Percentiles rank a stretch among this genome's conserved stretches.
These are phyloP conservation scores for Pomatorhinus ruficollis DNA, from an alignment of 2,113 vertebrate species.

Conservation along the genomic window DNA sequence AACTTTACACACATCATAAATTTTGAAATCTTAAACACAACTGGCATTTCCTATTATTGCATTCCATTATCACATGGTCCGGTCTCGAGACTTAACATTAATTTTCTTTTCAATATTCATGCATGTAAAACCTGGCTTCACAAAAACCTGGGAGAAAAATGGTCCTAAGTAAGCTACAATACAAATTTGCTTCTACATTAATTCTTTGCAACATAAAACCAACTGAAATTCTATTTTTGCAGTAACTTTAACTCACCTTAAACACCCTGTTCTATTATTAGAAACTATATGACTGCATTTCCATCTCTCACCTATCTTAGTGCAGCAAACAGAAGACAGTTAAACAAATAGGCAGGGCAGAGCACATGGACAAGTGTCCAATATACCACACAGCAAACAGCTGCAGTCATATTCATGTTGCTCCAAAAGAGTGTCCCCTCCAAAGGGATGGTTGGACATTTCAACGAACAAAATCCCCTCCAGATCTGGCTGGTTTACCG, in stretches of 20 bases:
- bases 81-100: neutral
- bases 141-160: neutral
- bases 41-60: neutral
- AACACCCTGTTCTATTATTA: neutral
- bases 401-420: neutral
- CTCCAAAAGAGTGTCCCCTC: neutral
- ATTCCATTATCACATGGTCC: neutral
- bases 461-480: neutral
- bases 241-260: neutral
- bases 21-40: neutral
- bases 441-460: neutral
- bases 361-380: neutral
- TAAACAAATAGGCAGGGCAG: neutral
- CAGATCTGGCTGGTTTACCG: neutral
- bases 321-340: neutral
- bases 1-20: neutral
- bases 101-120: neutral
- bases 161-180: neutral
- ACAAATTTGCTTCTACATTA: neutral
- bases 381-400: fast-evolving
- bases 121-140: neutral
- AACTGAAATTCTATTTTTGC: neutral
- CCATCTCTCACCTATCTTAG: neutral
- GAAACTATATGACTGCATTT: neutral
- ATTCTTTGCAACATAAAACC: neutral